Evolutionary conservation across 2,113 vertebrate species (phyloP), one percentile per base, ranked within the genome.

Genomic region (Apteryx mantelli): DNA sequence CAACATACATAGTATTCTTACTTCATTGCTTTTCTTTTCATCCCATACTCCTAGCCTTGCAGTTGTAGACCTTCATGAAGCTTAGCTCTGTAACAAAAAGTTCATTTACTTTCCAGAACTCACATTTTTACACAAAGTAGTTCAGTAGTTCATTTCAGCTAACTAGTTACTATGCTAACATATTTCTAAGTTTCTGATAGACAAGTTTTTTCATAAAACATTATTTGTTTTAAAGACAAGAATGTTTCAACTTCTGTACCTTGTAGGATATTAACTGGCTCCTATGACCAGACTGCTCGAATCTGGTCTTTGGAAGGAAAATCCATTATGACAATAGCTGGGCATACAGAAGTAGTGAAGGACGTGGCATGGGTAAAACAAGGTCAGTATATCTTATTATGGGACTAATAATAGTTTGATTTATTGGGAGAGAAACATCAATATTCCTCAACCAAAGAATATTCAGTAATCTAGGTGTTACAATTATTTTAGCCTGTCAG

Each of bases 271-370:
- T 98, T 99, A 69, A 99, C 99, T 19, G 99, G 99, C 69, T 99
- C 99, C 52, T 99, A 99, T 0, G 99, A 99, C 96, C 99, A 99
- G 94, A 99, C 99, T 5, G 99, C 99, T 86, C 98, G 98, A 85
- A 99, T 99, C 94, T 99, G 99, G 99, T 99, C 99, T n/a, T 95
- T 98, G 66, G 99, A 99, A 97, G 99, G 99, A 64, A 99, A 99
- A 95, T 97, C 98, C 4, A 97, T 99, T 89, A 97, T 98, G 97
- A 99, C 99, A 5, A 83, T 99, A 95, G 98, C 98, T 13, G 99
- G 99, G 91, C 99, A 99, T 94, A 98, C 98, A 24, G 99, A 99
- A 9, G 99, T 99, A 42, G 99, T 99, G 61, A 99, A 99, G 98
- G 99, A 99, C 74, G 99, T 99, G 64, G 98, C 99, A 4, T 99